phyloP scores from a whole-genome alignment of 1,140 invertebrate species.

The Dendroctonus valens region DNA sequence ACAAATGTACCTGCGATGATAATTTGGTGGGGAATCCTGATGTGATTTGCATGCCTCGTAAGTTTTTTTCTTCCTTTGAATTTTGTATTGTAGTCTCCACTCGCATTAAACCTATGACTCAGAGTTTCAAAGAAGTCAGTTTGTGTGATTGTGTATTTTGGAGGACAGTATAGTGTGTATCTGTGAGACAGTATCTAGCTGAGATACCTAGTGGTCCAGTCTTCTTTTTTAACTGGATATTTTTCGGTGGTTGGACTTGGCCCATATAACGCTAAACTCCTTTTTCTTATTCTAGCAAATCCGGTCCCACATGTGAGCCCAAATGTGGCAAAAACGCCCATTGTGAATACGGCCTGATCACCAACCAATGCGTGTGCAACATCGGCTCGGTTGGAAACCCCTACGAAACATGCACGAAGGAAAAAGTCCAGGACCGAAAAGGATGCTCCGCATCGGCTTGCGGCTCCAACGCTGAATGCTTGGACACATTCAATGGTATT shows the following conservation, averaged over 20 bases:
- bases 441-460: constrained; percentile 75
- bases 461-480: constrained; percentile 76
- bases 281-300: constrained; percentile 62
- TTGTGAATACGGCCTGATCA: constrained; percentile 74
- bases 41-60: constrained; percentile 86
- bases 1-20: constrained; percentile 82
- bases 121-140: no score
- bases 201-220: no score
- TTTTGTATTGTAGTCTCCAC: no score
- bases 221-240: no score
- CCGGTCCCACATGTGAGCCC: constrained; percentile 76
- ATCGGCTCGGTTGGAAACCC: constrained; percentile 83
- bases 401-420: constrained; percentile 70
- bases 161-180: no score
- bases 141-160: no score
- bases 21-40: constrained; percentile 88
- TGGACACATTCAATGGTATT: constrained; percentile 67
- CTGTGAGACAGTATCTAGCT: no score
- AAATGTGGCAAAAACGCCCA: constrained; percentile 79
- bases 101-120: no score
- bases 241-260: no score
- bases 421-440: constrained; percentile 53
- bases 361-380: constrained; percentile 80
- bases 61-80: no score
- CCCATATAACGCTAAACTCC: no score